These are phyloP conservation scores for Galendromus occidentalis DNA, from an alignment of 1,140 invertebrate genomes.

Conservation along the genomic window DNA sequence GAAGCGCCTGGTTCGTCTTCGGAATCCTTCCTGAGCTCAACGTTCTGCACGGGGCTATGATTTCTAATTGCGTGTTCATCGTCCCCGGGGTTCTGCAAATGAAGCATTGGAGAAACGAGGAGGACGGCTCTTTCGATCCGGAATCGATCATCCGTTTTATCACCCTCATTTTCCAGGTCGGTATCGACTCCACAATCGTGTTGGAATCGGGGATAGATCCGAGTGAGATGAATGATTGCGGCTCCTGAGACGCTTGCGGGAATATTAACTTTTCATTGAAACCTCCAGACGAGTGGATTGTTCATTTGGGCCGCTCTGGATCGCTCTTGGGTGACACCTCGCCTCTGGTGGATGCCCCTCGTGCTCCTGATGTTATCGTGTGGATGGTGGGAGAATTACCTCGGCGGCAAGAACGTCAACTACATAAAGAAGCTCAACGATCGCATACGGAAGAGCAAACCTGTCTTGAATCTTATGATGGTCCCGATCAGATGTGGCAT, in stretches of 20 bases:
- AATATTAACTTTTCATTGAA: too few relatives aligned
- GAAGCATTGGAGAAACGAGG: neutral
- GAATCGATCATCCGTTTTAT: neutral
- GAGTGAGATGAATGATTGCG: too few relatives aligned
- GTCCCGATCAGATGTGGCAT: too few relatives aligned
- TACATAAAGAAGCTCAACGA: too few relatives aligned
- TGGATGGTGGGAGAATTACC: conserved; percentile 36
- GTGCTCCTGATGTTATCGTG: conserved; percentile 31
- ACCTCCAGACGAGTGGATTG: neutral
- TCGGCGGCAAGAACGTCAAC: conserved; percentile 20
- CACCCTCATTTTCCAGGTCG: neutral
- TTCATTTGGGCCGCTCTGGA: neutral
- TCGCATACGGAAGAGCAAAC: too few relatives aligned
- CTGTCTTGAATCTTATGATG: too few relatives aligned
- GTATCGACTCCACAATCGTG: neutral
- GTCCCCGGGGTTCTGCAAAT: conserved; percentile 25
- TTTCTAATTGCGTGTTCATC: conserved; percentile 27
- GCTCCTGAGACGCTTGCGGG: too few relatives aligned
- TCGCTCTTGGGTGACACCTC: neutral
- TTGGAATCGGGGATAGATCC: neutral
- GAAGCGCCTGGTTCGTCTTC: conserved; percentile 28
- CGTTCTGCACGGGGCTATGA: conserved; percentile 26
- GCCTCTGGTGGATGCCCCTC: conserved; percentile 29
- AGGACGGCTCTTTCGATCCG: neutral
- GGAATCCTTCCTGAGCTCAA: conserved; percentile 29